These are phyloP conservation scores for Malurus alboscapulatus DNA, from an alignment of 2,113 vertebrate genomes.

Conservation along the genomic window DNA sequence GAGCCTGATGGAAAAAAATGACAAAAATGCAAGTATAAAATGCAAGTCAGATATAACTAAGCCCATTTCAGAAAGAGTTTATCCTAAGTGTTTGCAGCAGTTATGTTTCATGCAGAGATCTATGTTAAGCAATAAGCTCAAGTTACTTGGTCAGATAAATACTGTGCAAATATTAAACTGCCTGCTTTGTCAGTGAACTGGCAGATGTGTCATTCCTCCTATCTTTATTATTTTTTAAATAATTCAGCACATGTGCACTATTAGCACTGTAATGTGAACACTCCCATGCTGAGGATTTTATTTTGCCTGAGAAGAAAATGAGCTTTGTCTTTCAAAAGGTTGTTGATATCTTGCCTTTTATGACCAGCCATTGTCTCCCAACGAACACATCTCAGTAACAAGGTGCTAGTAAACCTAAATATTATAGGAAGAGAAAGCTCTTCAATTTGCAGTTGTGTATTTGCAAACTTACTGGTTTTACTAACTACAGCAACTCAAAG, in stretches of 20 bases:
- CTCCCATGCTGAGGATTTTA: conserved; percentile 29
- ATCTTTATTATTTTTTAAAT: conserved; percentile 62
- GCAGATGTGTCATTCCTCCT: not conserved
- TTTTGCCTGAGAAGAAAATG: conserved; percentile 44
- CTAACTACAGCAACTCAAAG: not conserved
- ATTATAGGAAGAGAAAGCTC: not conserved
- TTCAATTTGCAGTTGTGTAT: not conserved
- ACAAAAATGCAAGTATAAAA: not conserved
- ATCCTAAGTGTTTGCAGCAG: not conserved
- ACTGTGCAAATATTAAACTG: not conserved
- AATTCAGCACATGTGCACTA: conserved; percentile 31
- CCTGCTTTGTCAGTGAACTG: not conserved
- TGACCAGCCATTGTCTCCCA: not conserved
- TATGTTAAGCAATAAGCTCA: not conserved
- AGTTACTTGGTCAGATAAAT: not conserved
- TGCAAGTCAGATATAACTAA: not conserved
- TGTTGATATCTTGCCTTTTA: conserved; percentile 13
- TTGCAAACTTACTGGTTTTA: not conserved
- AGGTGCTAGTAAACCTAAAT: not conserved
- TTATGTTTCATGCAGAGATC: not conserved
- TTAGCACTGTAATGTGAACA: conserved; percentile 9
- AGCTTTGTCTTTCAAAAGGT: conserved; percentile 18
- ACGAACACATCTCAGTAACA: not conserved
- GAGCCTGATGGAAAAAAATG: not conserved
- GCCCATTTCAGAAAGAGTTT: not conserved